These are phyloP conservation scores for Azemiops feae DNA, from an alignment of 2,113 vertebrate genomes.

Conservation along the genomic window DNA sequence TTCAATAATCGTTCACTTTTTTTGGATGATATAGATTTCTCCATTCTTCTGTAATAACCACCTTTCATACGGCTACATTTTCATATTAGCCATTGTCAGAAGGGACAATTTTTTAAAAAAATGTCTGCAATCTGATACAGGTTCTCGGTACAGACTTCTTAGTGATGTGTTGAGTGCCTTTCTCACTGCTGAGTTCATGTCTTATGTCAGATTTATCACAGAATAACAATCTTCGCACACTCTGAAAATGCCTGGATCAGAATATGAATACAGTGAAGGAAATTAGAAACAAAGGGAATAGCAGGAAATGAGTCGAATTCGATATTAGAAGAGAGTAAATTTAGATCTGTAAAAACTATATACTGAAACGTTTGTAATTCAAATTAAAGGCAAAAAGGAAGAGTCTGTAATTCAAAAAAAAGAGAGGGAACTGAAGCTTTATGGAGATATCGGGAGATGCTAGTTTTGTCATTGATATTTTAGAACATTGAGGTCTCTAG, in stretches of 20 bases:
- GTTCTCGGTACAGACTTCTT: neutral
- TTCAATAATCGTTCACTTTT: neutral
- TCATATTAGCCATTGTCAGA: neutral
- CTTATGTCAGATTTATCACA: conserved; percentile 26
- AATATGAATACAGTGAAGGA: conserved; percentile 30
- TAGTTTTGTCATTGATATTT: conserved; percentile 15
- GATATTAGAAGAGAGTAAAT: conserved; percentile 53
- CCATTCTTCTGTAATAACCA: neutral
- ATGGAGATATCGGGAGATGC: conserved; percentile 18
- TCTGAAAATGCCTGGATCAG: conserved; percentile 42
- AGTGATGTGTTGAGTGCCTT: neutral
- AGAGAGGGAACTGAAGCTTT: conserved; percentile 14
- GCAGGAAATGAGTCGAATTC: conserved; percentile 52
- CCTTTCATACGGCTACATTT: neutral
- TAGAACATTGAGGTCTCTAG: neutral
- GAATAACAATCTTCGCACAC: conserved; percentile 21
- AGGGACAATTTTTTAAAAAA: neutral
- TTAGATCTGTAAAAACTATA: conserved; percentile 44
- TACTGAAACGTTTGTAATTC: conserved; percentile 34
- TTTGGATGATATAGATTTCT: neutral
- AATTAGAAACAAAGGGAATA: conserved; percentile 36
- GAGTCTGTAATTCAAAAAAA: neutral
- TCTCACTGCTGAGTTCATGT: neutral
- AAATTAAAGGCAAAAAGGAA: conserved; percentile 1
- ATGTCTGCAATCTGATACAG: neutral